Percentiles rank a stretch among this genome's conserved stretches.
Conservation (phyloP, 2,888 invertebrate species). For the Trypoxylon attenuatum region DNA sequence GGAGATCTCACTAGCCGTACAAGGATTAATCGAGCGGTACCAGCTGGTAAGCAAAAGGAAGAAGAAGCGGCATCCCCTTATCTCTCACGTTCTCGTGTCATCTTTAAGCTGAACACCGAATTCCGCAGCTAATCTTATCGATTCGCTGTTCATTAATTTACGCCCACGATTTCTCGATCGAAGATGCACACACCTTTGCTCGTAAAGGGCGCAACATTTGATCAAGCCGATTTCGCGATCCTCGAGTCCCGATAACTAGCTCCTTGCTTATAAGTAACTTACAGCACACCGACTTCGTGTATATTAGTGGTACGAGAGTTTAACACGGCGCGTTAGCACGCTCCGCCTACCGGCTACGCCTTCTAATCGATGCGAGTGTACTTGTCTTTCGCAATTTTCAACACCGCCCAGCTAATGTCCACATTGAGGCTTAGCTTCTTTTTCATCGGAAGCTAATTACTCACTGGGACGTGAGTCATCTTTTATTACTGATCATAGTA, state of each 20-base stretch:
- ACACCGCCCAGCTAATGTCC: neutral
- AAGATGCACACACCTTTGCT: constrained; percentile 12
- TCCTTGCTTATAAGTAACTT: constrained; percentile 26
- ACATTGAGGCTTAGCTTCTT: too few relatives aligned
- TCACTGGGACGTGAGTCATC: too few relatives aligned
- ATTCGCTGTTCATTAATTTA: constrained; percentile 1
- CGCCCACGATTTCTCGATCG: constrained; percentile 18
- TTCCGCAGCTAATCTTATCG: neutral
- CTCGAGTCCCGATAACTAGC: constrained; percentile 8
- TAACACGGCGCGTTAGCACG: constrained; percentile 54
- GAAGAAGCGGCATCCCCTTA: neutral
- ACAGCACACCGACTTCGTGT: constrained; percentile 20
- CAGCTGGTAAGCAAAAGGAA: neutral
- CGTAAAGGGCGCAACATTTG: too few relatives aligned
- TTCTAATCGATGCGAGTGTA: constrained; percentile 64
- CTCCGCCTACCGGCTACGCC: constrained; percentile 70
- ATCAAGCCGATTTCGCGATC: constrained; percentile 47
- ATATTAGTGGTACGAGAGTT: constrained; percentile 52
- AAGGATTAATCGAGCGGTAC: too few relatives aligned
- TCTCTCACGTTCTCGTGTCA: neutral
- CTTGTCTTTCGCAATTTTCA: constrained; percentile 49
- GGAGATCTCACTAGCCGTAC: too few relatives aligned
- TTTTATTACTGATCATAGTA: too few relatives aligned
- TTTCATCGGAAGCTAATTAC: too few relatives aligned
- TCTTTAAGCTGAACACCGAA: neutral